These are phyloP conservation scores for Drosophila eugracilis DNA, from an alignment of 1,140 invertebrate genomes.

Conservation along the genomic window DNA sequence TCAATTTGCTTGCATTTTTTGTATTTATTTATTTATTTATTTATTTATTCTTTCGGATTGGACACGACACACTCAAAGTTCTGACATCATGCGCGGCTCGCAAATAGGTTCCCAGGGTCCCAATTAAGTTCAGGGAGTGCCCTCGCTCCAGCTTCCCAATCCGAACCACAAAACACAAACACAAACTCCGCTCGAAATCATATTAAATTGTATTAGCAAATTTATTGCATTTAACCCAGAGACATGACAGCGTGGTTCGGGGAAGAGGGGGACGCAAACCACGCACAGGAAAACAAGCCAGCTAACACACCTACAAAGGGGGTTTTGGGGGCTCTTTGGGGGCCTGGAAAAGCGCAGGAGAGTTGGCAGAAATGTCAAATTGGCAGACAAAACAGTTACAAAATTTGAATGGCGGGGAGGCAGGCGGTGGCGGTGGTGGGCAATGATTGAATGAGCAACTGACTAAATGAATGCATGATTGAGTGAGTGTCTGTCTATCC, in stretches of 20 bases:
- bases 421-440: background rate
- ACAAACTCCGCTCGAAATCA: constrained; percentile 28
- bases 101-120: constrained; percentile 41
- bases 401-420: constrained; percentile 60
- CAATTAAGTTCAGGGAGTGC: constrained; percentile 37
- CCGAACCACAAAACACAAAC: constrained; percentile 7
- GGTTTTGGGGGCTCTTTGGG: background rate
- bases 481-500: constrained; percentile 41
- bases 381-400: constrained; percentile 68
- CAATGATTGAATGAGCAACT: constrained; percentile 39
- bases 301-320: constrained; percentile 45
- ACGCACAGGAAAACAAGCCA: constrained; percentile 54
- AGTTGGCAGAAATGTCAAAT: constrained; percentile 72
- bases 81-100: constrained; percentile 31
- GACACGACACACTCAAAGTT: constrained; percentile 29
- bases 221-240: constrained; percentile 69
- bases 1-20: constrained; percentile 17
- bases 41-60: background rate
- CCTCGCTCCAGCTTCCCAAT: constrained; percentile 34
- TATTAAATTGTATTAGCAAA: constrained; percentile 76
- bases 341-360: constrained; percentile 18
- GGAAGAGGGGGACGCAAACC: constrained; percentile 11
- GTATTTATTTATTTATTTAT: no score
- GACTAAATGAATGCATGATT: constrained; percentile 52
- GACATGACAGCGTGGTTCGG: constrained; percentile 60